Conservation (phyloP, 1,140 invertebrate species). For the Apis mellifera region Amel_HAv3.1 CM009937.2:14053501-14054000, state of each 20-base stretch:
- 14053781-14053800: constrained; percentile 4
- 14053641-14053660: constrained; percentile 1
- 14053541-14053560: background rate
- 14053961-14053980: constrained; percentile 27
- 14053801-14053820: background rate
- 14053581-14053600: constrained; percentile 28
- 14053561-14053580: constrained; percentile 13
- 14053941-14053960: constrained; percentile 44
- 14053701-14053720: too few relatives aligned
- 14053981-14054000: constrained; percentile 31
- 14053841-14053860: constrained; percentile 46
- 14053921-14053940: constrained; percentile 44
- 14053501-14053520: constrained; percentile 4
- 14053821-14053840: constrained; percentile 29
- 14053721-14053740: too few relatives aligned
- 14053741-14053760: background rate
- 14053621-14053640: background rate
- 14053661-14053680: constrained; percentile 25
- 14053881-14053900: constrained; percentile 52
- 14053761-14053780: background rate
- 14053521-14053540: background rate
- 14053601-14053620: background rate
- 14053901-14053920: constrained; percentile 25
- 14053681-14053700: background rate
- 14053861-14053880: constrained; percentile 36